Percentiles rank a stretch among this genome's conserved stretches.
phyloP scores from a whole-genome alignment of 1,140 invertebrate species.

The Palaemon carinicauda region DNA sequence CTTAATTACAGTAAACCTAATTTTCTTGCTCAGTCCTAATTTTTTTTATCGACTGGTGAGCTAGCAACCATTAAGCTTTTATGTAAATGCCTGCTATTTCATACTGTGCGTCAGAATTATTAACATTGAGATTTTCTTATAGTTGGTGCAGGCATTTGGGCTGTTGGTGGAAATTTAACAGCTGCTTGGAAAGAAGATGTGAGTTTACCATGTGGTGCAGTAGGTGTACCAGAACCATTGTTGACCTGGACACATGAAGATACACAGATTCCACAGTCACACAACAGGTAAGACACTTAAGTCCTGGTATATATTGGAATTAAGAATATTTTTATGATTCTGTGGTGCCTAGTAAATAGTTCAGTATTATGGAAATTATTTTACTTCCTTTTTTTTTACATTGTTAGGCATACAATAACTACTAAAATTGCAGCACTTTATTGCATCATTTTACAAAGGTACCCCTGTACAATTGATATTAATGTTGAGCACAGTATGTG shows the following conservation, averaged over 20 bases:
- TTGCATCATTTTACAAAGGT: too few relatives aligned
- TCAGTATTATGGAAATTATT: background rate
- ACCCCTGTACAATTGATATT: too few relatives aligned
- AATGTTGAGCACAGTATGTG: too few relatives aligned
- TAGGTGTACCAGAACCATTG: conserved; percentile 68
- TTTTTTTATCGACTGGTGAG: too few relatives aligned
- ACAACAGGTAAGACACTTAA: conserved; percentile 69
- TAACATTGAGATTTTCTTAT: background rate
- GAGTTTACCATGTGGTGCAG: conserved; percentile 70
- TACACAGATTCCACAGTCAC: conserved; percentile 71
- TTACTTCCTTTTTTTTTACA: too few relatives aligned
- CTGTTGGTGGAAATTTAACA: conserved; percentile 62
- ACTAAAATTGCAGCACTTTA: background rate
- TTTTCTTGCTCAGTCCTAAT: too few relatives aligned
- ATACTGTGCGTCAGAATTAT: too few relatives aligned
- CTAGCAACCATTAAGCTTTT: too few relatives aligned
- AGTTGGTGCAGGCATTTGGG: conserved; percentile 55
- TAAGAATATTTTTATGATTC: background rate
- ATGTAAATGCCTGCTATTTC: too few relatives aligned
- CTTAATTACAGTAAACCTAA: too few relatives aligned
- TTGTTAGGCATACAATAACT: background rate
- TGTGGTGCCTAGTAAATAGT: background rate
- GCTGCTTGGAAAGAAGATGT: conserved; percentile 70
- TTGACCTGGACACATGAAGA: conserved; percentile 53
- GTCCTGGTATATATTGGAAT: background rate